phyloP scores from a whole-genome alignment of 2,888 invertebrate genomes.

The Heliconius ethilla region DNA sequence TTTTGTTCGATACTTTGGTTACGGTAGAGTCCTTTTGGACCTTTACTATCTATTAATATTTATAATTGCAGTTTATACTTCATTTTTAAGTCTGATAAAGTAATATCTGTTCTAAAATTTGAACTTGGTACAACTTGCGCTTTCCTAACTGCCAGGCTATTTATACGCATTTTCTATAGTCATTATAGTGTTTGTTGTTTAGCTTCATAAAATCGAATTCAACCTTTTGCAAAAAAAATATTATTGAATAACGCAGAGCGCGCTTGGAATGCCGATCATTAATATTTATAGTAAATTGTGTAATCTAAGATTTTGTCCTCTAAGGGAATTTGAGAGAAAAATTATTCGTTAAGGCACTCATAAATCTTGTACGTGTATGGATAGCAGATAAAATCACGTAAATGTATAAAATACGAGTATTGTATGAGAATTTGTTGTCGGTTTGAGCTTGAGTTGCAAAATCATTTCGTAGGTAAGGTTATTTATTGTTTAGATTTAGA shows the following conservation, averaged over 20 bases:
- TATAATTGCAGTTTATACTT: too few species aligned
- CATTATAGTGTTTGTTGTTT: background rate
- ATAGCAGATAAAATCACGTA: constrained; percentile 30
- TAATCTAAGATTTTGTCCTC: constrained; percentile 41
- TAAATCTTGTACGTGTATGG: constrained; percentile 38
- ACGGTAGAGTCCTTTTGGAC: too few species aligned
- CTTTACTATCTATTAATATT: too few species aligned
- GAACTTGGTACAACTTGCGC: background rate
- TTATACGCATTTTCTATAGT: background rate
- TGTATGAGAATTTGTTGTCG: constrained; percentile 13
- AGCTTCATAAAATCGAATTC: background rate
- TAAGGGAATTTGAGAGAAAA: constrained; percentile 43
- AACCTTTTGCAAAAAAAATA: constrained; percentile 22
- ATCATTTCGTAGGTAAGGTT: background rate
- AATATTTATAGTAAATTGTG: constrained; percentile 44
- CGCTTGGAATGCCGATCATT: constrained; percentile 39
- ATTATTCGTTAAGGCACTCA: constrained; percentile 40
- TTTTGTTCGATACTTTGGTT: too few species aligned
- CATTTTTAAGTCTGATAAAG: background rate
- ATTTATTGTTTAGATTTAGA: background rate
- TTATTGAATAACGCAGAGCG: constrained; percentile 26
- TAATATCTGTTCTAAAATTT: background rate
- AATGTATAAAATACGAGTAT: constrained; percentile 22
- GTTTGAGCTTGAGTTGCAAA: background rate
- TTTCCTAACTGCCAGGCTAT: background rate